Base-by-base conservation (phyloP, 2,113 vertebrate species). In the Catharus fuscescens region DNA sequence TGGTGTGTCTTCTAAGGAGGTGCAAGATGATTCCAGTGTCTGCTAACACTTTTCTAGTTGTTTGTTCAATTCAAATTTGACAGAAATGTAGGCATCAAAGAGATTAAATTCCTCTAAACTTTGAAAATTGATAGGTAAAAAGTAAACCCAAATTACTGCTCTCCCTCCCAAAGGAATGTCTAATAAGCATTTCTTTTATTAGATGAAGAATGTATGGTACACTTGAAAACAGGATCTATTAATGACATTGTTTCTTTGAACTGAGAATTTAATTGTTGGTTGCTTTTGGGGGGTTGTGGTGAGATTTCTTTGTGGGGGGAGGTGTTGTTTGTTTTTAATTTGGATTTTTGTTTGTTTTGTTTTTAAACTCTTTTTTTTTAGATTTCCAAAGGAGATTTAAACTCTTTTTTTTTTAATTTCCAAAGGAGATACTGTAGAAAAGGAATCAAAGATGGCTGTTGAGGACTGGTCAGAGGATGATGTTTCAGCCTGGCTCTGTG, bases 391-490 rank as follows among this genome's bases (percentile, higher is more conserved):
- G 98, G 92, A 97, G 96, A 85, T 91, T 36, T 36, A 36, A 36
- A 34, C 34, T 36, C 34, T 40, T 40, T 40, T 40, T 40, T 40
- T 40, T 40, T 95, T 86, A 65, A 52, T 96, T 96, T 95, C 82
- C 93, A 86, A 98, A 98, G 98, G 92, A 97, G 96, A 85, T 91
- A 87, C 88, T 72, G 31, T 50, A 18, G 95, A 94, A 31, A 93
- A 96, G 83, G 96, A 97, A 42, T 87, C 86, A 45, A 94, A 97
- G 80, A 90, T 86, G 45, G 95, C 98, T 97, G 70, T 97, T 61
- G 97, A 98, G 81, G 97, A 98, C 86, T 99, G 99, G 99, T 98
- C 98, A n/a, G 98, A 99, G 95, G 98, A 98, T 3, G 98, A 99
- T 9, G 99, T 99, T 93, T 98, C 97, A 53, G 38, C 67, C 8